Evolutionary conservation across 1,140 invertebrate species (phyloP).

Genomic region (Brachionus angularis): DNA sequence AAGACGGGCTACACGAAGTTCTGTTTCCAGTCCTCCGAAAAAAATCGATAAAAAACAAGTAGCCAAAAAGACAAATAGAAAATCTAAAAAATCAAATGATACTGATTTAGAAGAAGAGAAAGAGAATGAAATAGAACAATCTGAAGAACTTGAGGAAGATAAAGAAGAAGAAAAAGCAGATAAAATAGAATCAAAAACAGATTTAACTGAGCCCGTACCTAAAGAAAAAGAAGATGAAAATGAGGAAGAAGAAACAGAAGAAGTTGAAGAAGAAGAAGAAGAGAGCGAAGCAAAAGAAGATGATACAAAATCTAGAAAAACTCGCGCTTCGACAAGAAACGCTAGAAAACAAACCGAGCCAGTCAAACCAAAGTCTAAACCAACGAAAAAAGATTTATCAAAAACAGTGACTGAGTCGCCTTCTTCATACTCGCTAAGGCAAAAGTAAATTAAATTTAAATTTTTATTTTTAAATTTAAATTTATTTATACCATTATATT

Average conservation of each 20-base stretch:
- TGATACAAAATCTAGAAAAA: neutral
- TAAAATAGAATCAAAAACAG: neutral
- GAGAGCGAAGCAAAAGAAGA: neutral
- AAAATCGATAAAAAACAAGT: no score
- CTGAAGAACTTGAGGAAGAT: neutral
- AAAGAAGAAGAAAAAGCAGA: neutral
- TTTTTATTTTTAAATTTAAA: neutral
- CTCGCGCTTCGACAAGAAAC: neutral
- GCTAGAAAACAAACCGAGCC: neutral
- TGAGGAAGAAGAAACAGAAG: slow-evolving; percentile 1
- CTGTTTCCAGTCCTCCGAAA: neutral
- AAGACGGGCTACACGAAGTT: neutral
- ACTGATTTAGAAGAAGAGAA: no score
- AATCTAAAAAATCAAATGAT: slow-evolving; percentile 1
- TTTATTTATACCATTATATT: no score
- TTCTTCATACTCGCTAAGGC: slow-evolving; percentile 19
- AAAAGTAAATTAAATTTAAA: slow-evolving; percentile 19
- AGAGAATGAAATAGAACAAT: neutral
- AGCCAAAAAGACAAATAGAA: neutral
- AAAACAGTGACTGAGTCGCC: neutral
- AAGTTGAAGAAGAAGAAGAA: slow-evolving; percentile 2
- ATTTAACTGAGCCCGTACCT: no score
- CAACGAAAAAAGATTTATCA: neutral
- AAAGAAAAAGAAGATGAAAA: no score
- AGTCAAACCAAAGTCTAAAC: neutral